These are phyloP conservation scores for Coregonus ussuriensis DNA, from an alignment of 2,797 vertebrate species.

Conservation along the genomic window DNA sequence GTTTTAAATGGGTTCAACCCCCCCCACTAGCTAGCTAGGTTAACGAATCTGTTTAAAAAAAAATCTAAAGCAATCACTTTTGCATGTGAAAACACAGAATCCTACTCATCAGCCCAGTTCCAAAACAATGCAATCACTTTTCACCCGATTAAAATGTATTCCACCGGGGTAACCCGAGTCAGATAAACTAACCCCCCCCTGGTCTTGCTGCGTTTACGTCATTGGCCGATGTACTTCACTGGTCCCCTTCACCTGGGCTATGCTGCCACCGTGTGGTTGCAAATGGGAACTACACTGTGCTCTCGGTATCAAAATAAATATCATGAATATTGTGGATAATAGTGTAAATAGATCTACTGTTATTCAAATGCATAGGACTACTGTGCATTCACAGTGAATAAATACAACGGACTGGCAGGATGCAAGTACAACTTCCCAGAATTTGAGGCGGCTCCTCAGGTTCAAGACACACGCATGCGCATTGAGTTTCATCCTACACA, in stretches of 20 bases:
- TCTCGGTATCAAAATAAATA: not conserved
- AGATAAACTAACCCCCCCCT: no score
- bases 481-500: constrained; percentile 78
- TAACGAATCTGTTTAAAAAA: no score
- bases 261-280: not conserved
- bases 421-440: constrained; percentile 54
- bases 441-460: not conserved
- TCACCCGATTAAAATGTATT: no score
- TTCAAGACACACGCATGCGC: constrained; percentile 62
- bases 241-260: not conserved
- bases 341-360: no score
- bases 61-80: no score
- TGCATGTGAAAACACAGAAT: no score
- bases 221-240: not conserved
- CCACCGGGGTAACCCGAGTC: no score
- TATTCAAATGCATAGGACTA: no score
- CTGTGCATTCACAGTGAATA: not conserved
- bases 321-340: no score
- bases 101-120: no score
- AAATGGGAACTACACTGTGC: not conserved
- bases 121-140: no score
- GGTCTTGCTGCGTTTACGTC: not conserved
- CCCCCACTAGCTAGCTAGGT: not conserved
- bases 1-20: constrained; percentile 2
- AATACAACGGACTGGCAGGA: not conserved